phyloP scores from a whole-genome alignment of 2,113 vertebrate species.

The Phylloscopus trochilus region DNA sequence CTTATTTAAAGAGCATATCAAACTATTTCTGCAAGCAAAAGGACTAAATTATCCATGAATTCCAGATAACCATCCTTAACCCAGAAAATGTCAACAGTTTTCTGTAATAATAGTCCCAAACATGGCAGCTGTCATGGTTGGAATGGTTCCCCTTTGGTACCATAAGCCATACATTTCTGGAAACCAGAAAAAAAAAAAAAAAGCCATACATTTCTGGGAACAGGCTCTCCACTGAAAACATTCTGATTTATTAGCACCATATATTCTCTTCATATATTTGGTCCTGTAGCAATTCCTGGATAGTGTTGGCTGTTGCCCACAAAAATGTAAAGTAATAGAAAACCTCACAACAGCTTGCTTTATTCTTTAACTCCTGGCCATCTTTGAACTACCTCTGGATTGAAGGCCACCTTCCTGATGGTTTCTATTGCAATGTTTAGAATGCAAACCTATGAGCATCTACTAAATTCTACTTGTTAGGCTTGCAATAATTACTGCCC shows the following conservation, averaged over 20 bases:
- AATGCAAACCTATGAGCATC: not conserved
- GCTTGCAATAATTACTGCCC: not conserved
- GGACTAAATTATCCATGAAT: conserved; percentile 59
- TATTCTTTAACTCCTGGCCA: not conserved
- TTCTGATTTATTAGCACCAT: not conserved
- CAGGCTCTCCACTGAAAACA: not conserved
- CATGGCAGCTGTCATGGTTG: not conserved
- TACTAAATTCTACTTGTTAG: not conserved
- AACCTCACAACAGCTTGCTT: not conserved
- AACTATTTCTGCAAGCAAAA: conserved; percentile 51
- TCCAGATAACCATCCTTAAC: conserved; percentile 17
- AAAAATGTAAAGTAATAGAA: not conserved
- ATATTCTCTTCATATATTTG: not conserved
- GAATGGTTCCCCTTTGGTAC: not conserved
- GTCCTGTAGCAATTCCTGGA: not conserved
- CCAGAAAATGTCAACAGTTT: conserved; percentile 34
- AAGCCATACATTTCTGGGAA: not conserved
- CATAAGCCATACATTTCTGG: not conserved
- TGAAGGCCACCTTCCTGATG: not conserved
- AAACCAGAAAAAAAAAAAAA: not conserved
- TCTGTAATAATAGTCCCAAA: not conserved
- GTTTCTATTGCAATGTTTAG: not conserved
- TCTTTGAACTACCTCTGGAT: not conserved
- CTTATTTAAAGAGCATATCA: conserved; percentile 51
- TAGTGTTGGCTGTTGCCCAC: not conserved